phyloP scores from a whole-genome alignment of 1,140 invertebrate genomes.

The Drosophila sucinea region DNA sequence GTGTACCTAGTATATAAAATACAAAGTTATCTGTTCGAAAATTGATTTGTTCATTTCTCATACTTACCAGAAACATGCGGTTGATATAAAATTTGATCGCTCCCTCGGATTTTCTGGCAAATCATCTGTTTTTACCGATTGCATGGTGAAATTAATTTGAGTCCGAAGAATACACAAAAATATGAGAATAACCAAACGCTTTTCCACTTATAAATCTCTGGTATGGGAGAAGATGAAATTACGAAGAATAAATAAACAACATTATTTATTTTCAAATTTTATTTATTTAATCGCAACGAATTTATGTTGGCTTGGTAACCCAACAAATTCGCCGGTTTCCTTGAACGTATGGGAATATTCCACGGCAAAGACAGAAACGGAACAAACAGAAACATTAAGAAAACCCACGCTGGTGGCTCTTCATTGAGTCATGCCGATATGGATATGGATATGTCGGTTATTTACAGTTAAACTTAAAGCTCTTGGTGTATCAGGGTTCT shows the following conservation, averaged over 20 bases:
- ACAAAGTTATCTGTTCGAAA: neutral
- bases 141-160: constrained; percentile 48
- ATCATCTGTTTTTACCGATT: constrained; percentile 79
- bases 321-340: constrained; percentile 3
- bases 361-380: constrained; percentile 1
- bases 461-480: constrained; percentile 14
- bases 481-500: too few species aligned
- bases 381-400: neutral
- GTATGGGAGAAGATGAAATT: neutral
- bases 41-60: neutral
- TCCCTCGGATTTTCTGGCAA: constrained; percentile 82
- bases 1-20: constrained; percentile 81
- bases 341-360: neutral
- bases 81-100: constrained; percentile 67
- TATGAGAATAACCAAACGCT: neutral
- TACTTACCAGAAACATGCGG: constrained; percentile 77
- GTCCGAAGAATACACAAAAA: constrained; percentile 16
- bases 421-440: neutral
- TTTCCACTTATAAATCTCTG: constrained; percentile 24
- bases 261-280: constrained; percentile 36
- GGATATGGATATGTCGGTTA: constrained; percentile 10
- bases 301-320: constrained; percentile 50
- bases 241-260: constrained; percentile 27
- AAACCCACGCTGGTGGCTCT: constrained; percentile 1
- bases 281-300: constrained; percentile 40